Conservation (phyloP, 1,140 invertebrate species). For the Manduca sexta region DNA sequence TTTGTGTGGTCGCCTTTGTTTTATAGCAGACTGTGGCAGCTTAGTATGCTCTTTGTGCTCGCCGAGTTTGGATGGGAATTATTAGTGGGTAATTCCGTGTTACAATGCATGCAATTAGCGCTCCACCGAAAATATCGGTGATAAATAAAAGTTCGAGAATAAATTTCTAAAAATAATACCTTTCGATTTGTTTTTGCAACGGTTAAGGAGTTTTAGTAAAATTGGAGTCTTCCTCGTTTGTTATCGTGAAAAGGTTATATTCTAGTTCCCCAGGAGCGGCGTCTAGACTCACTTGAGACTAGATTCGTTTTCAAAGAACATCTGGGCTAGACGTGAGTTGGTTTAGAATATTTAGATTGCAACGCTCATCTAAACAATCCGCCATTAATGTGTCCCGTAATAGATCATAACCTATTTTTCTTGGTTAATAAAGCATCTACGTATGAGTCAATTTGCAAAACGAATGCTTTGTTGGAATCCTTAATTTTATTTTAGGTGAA, state of each 20-base stretch:
- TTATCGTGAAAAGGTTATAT: background rate
- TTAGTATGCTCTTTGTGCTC: conserved; percentile 38
- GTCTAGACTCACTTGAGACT: conserved; percentile 30
- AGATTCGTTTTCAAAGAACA: conserved; percentile 9
- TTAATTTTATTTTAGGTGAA: too few relatives aligned
- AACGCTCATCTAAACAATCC: conserved; percentile 4
- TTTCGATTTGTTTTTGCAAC: background rate
- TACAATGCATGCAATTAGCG: conserved; percentile 38
- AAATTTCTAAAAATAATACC: background rate
- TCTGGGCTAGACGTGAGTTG: conserved; percentile 11
- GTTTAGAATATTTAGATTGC: conserved; percentile 3
- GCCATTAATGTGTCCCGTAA: too few relatives aligned
- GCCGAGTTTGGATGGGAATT: conserved; percentile 31
- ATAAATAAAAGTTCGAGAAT: background rate
- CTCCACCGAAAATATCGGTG: background rate
- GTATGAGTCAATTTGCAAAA: too few relatives aligned
- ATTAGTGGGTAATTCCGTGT: conserved; percentile 32
- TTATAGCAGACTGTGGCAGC: conserved; percentile 19
- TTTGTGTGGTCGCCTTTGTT: conserved; percentile 35
- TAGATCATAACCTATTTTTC: too few relatives aligned
- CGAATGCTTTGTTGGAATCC: too few relatives aligned
- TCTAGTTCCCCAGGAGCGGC: conserved; percentile 20
- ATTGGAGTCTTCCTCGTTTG: background rate
- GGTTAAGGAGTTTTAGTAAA: background rate
- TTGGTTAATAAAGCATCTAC: too few relatives aligned